These are phyloP conservation scores for Calliopum simillimum DNA, from an alignment of 2,888 invertebrate species.

Conservation along the genomic window DNA sequence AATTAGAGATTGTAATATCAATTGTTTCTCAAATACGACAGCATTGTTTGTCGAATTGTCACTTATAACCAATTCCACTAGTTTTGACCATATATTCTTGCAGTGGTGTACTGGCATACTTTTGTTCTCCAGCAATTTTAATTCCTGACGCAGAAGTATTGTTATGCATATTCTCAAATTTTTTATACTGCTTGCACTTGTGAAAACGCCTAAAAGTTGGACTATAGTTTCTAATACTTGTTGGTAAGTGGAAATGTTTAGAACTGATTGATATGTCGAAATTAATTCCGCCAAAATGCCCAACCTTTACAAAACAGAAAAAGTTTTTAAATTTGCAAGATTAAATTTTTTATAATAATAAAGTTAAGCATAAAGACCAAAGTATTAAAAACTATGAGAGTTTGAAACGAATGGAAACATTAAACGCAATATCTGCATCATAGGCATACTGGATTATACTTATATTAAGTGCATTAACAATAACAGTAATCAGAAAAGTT, in stretches of 20 bases:
- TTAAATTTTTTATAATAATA: conserved; percentile 9
- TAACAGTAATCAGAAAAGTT: no score
- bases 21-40: conserved; percentile 58
- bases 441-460: no score
- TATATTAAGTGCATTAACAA: no score
- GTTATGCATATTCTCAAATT: conserved; percentile 52
- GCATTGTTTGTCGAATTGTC: conserved; percentile 52
- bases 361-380: background rate
- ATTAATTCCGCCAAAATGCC: conserved; percentile 57
- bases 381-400: no score
- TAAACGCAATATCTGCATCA: no score
- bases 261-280: conserved; percentile 48
- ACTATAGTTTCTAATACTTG: conserved; percentile 47
- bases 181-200: conserved; percentile 51
- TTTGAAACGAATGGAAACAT: no score
- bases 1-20: conserved; percentile 55
- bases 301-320: conserved; percentile 50
- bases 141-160: conserved; percentile 52
- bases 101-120: conserved; percentile 42
- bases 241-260: conserved; percentile 56
- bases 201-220: conserved; percentile 51
- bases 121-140: conserved; percentile 38
- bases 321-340: background rate
- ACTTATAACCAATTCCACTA: conserved; percentile 54
- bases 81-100: conserved; percentile 49